phyloP scores from a whole-genome alignment of 2,113 vertebrate species.

The Anser cygnoides region DNA sequence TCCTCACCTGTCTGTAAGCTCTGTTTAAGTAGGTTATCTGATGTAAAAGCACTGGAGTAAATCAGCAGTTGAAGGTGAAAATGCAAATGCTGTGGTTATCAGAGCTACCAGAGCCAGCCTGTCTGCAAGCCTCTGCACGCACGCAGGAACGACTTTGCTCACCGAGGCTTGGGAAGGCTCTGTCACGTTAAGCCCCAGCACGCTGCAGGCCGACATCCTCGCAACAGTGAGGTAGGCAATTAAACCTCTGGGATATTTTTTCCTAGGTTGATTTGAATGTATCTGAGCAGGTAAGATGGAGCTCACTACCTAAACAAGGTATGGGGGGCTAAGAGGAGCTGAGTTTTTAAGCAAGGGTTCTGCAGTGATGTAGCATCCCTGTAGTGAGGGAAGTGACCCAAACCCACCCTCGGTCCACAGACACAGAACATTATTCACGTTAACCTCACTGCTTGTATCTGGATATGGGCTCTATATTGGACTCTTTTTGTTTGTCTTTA shows the following conservation, averaged over 20 bases:
- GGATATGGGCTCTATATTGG: not conserved
- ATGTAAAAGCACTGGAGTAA: slow-evolving; percentile 19
- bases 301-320: not conserved
- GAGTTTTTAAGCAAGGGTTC: not conserved
- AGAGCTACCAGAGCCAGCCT: slow-evolving; percentile 28
- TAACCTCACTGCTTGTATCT: not conserved
- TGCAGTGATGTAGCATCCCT: not conserved
- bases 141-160: not conserved
- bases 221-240: not conserved
- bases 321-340: not conserved
- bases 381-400: not conserved
- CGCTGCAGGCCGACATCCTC: not conserved
- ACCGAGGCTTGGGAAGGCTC: not conserved
- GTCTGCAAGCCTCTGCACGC: not conserved
- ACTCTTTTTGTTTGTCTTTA: not conserved
- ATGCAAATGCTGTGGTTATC: slow-evolving; percentile 38
- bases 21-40: not conserved
- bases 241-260: not conserved
- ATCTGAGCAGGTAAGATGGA: not conserved
- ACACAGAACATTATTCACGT: not conserved
- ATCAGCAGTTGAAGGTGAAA: not conserved
- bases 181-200: not conserved
- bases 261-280: not conserved
- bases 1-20: not conserved
- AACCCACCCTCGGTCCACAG: not conserved